Conservation (phyloP, 2,888 invertebrate species). For the Gisinianus flammeolus region DNA sequence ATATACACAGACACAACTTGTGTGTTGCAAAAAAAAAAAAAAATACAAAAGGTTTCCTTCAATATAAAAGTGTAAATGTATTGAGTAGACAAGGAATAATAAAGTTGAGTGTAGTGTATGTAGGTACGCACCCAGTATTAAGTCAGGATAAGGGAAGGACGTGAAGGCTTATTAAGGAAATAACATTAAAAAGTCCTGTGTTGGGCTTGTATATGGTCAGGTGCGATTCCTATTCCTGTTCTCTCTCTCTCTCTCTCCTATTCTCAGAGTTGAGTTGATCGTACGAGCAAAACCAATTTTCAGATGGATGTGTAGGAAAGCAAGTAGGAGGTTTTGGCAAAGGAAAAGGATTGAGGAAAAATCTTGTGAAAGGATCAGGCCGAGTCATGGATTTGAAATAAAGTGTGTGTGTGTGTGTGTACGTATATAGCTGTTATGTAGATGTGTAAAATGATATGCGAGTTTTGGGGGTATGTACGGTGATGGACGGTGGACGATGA, state of each 20-base stretch:
- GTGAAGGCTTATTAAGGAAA: neutral
- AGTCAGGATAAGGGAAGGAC: neutral
- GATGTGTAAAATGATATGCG: too few species aligned
- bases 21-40: too few species aligned
- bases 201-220: neutral
- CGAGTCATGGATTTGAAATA: slow-evolving; percentile 25
- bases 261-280: neutral
- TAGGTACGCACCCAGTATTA: neutral
- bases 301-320: neutral
- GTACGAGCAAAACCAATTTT: neutral
- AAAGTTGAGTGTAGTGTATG: too few species aligned
- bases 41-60: too few species aligned
- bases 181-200: neutral
- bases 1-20: too few species aligned
- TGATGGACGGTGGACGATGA: neutral
- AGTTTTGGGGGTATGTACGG: too few species aligned
- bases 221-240: neutral
- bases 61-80: too few species aligned
- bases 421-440: neutral
- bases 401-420: slow-evolving; percentile 13
- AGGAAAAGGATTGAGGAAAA: slow-evolving; percentile 20
- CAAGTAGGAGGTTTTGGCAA: slow-evolving; percentile 1
- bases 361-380: slow-evolving; percentile 35
- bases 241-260: neutral
- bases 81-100: too few species aligned